Percentiles rank a stretch among this genome's conserved stretches.
These are phyloP conservation scores for Antigone vipio DNA, from an alignment of 2,113 vertebrate genomes.

Conservation along the genomic window DNA sequence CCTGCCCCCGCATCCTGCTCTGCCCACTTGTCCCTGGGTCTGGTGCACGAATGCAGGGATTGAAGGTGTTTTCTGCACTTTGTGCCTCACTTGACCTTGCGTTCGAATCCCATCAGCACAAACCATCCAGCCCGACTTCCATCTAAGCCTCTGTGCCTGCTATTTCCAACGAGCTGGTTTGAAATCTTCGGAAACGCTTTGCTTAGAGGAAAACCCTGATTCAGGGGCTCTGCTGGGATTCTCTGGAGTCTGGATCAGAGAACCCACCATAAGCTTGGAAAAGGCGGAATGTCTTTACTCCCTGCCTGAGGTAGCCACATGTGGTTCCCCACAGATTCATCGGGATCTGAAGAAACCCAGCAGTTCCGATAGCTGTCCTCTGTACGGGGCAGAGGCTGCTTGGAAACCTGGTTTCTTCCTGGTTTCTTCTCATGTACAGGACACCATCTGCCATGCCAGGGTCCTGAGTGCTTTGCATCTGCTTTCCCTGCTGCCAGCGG, in stretches of 20 bases:
- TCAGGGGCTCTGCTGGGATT: neutral
- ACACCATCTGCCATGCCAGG: neutral
- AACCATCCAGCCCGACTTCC: neutral
- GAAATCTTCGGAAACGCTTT: neutral
- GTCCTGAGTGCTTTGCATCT: neutral
- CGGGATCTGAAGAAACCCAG: neutral
- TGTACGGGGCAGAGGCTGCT: neutral
- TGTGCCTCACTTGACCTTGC: neutral
- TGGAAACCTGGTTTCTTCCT: neutral
- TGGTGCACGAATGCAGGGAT: neutral
- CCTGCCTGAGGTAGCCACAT: neutral
- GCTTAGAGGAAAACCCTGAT: neutral
- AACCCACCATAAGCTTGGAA: neutral
- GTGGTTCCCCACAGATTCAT: neutral
- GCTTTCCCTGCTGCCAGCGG: fast-evolving
- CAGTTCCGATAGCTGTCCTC: neutral
- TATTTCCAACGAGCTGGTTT: neutral
- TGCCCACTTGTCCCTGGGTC: neutral
- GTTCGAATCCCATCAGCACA: neutral
- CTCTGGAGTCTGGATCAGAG: neutral
- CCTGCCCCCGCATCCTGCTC: neutral
- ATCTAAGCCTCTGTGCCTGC: neutral
- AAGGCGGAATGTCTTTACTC: neutral
- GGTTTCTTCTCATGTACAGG: neutral
- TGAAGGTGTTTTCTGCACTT: neutral